Percentiles rank a stretch among this genome's conserved stretches.
phyloP scores from a whole-genome alignment of 2,113 vertebrate genomes.

The Amia ocellicauda region DNA sequence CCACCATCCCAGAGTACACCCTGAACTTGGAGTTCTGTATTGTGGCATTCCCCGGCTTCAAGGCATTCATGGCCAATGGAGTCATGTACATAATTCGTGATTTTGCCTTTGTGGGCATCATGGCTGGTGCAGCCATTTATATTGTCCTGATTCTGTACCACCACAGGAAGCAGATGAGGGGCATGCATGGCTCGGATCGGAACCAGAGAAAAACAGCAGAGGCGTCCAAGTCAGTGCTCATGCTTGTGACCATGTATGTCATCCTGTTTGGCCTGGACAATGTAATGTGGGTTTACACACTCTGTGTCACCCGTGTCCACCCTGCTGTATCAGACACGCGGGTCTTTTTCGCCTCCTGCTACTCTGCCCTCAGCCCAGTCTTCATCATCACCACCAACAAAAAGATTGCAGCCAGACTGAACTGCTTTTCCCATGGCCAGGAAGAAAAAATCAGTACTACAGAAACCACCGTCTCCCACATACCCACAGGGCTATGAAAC shows the following conservation, averaged over 20 bases:
- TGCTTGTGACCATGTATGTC: slow-evolving; percentile 28
- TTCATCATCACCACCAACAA: slow-evolving; percentile 32
- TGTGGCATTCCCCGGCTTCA: slow-evolving; percentile 29
- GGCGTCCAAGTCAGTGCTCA: slow-evolving; percentile 28
- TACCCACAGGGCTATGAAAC: not conserved
- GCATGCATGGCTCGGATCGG: slow-evolving; percentile 11
- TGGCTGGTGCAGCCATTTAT: slow-evolving; percentile 23
- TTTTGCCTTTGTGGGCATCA: slow-evolving; percentile 36
- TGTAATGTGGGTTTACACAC: slow-evolving; percentile 29
- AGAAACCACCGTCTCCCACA: not conserved
- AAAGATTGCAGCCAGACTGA: slow-evolving; percentile 19
- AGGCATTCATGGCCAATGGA: slow-evolving; percentile 35
- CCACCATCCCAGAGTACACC: slow-evolving; percentile 21
- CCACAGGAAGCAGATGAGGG: slow-evolving; percentile 21
- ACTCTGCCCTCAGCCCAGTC: slow-evolving; percentile 31
- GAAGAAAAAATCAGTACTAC: not conserved
- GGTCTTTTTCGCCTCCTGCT: slow-evolving; percentile 36
- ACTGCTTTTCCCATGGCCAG: slow-evolving; percentile 2
- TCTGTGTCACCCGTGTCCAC: slow-evolving; percentile 24
- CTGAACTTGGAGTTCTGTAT: slow-evolving; percentile 42
- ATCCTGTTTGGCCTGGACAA: slow-evolving; percentile 33
- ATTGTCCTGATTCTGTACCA: slow-evolving; percentile 24
- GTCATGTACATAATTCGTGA: slow-evolving; percentile 29
- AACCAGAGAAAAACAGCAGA: not conserved
- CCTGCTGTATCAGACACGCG: slow-evolving; percentile 23